These are phyloP conservation scores for Apamea epomidion DNA, from an alignment of 2,888 invertebrate species.

Conservation along the genomic window DNA sequence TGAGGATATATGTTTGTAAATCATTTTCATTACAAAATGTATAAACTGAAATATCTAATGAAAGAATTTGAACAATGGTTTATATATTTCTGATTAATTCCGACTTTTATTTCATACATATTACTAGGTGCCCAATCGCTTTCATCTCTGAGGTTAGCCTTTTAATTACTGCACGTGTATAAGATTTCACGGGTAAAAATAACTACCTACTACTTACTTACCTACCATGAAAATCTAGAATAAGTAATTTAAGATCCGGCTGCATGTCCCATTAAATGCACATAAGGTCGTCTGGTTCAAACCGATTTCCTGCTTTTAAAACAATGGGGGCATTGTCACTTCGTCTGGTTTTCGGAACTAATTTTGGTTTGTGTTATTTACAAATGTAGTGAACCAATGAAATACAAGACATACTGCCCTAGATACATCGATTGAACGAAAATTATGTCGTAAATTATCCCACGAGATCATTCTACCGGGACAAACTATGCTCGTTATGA, in stretches of 20 bases:
- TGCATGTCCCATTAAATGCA: conserved; percentile 32
- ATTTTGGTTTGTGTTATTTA: conserved; percentile 69
- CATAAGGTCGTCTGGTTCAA: conserved; percentile 70
- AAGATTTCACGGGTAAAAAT: conserved; percentile 28
- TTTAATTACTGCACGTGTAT: conserved; percentile 49
- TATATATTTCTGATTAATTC: conserved; percentile 6
- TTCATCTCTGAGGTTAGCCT: conserved; percentile 28
- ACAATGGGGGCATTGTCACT: conserved; percentile 74
- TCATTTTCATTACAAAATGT: neutral
- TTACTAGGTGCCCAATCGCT: conserved; percentile 24
- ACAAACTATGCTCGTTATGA: no score
- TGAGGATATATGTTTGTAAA: no score
- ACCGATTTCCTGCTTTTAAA: conserved; percentile 69
- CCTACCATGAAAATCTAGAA: conserved; percentile 37
- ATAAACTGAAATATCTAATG: neutral
- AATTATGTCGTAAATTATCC: no score
- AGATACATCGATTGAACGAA: conserved; percentile 54
- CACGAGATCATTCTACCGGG: no score
- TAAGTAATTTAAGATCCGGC: conserved; percentile 7
- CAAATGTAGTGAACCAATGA: conserved; percentile 61
- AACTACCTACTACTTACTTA: neutral
- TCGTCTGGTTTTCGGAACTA: conserved; percentile 67
- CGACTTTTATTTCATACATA: conserved; percentile 7
- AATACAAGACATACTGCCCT: conserved; percentile 62
- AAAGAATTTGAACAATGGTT: neutral